A percentile compares a stretch with the other conserved stretches of the same genome.
Conservation (phyloP, 2,797 vertebrate genomes). For the Pyrocephalus nanus region DNA sequence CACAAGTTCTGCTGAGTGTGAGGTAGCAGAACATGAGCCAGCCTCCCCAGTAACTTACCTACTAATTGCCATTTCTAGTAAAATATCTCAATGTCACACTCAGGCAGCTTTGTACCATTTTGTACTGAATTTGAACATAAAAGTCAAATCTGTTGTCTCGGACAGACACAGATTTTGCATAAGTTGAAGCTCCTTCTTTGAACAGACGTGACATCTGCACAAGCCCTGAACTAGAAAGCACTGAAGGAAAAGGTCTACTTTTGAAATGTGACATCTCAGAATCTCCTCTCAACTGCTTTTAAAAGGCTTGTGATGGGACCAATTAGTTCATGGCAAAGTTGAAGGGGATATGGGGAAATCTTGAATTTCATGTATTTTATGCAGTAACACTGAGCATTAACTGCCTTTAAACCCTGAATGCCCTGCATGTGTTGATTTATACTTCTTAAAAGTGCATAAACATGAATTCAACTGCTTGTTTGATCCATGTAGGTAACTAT, state of each 20-base stretch:
- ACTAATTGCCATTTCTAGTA: neutral
- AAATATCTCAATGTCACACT: neutral
- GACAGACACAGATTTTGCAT: neutral
- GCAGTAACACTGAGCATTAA: neutral
- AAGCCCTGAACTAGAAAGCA: neutral
- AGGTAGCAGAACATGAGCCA: neutral
- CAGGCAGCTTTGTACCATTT: neutral
- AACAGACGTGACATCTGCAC: neutral
- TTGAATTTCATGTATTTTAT: neutral
- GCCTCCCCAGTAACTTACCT: neutral
- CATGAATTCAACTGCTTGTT: neutral
- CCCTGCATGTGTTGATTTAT: rapidly evolving
- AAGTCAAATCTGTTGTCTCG: neutral
- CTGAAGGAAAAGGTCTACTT: neutral
- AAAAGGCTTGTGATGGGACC: neutral
- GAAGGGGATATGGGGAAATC: neutral
- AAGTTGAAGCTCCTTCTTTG: neutral
- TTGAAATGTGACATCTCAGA: neutral
- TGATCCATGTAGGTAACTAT: neutral
- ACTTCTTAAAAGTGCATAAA: neutral
- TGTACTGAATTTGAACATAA: neutral
- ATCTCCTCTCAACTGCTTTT: neutral
- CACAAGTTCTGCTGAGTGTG: neutral
- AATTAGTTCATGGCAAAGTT: neutral
- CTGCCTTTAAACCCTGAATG: neutral